A percentile compares a stretch with the other conserved stretches of the same genome.
These are phyloP conservation scores for Ditylenchus weischeri DNA, from an alignment of 2,888 invertebrate species.

Conservation along the genomic window DNA sequence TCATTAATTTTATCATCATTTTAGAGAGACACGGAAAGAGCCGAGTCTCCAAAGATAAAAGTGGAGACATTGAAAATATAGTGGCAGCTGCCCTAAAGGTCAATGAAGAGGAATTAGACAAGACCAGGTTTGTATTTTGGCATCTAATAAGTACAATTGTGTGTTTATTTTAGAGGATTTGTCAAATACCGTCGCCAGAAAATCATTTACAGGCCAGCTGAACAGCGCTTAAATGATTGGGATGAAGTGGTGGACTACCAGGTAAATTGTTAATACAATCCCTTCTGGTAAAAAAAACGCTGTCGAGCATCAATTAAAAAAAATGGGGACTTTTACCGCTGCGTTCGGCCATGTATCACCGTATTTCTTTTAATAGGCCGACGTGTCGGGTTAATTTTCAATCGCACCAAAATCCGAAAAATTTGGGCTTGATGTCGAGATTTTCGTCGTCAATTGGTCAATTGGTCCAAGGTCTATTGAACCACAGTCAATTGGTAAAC, in stretches of 20 bases:
- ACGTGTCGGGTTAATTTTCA: too few species aligned
- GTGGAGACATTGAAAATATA: constrained; percentile 54
- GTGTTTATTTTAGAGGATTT: constrained; percentile 68
- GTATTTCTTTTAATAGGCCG: background rate
- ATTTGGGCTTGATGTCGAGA: too few species aligned
- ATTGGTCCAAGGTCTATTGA: too few species aligned
- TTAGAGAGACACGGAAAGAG: background rate
- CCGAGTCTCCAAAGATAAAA: background rate
- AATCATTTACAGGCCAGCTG: constrained; percentile 78
- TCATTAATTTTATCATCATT: background rate
- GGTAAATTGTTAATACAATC: too few species aligned
- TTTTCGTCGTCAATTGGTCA: too few species aligned
- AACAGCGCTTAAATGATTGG: constrained; percentile 86
- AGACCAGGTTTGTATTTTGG: constrained; percentile 31
- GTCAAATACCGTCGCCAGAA: constrained; percentile 90
- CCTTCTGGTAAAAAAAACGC: too few species aligned
- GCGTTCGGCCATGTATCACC: too few species aligned
- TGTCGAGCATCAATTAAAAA: too few species aligned
- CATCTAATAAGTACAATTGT: too few species aligned
- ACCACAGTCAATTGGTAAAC: too few species aligned
- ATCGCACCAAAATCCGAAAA: too few species aligned
- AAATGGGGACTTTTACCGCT: too few species aligned
- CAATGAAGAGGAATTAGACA: constrained; percentile 57
- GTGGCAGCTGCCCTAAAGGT: constrained; percentile 35
- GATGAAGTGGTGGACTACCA: constrained; percentile 71